These are phyloP conservation scores for Megaceryle torquata DNA, from an alignment of 2,113 vertebrate genomes.

Conservation along the genomic window DNA sequence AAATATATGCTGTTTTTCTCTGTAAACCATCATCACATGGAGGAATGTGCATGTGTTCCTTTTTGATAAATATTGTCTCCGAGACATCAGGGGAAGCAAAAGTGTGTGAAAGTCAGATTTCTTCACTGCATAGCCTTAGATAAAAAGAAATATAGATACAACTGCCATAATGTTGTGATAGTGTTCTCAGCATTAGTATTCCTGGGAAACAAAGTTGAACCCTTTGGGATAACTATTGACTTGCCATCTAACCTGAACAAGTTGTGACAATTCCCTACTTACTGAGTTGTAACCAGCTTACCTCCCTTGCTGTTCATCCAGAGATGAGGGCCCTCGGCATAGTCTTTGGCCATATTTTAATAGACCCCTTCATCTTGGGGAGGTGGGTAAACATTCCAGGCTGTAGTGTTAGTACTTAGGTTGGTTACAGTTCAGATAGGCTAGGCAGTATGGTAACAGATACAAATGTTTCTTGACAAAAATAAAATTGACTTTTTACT, in stretches of 20 bases:
- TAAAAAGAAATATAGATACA: neutral
- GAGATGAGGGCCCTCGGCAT: neutral
- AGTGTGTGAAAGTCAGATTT: neutral
- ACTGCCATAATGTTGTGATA: neutral
- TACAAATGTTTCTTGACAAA: neutral
- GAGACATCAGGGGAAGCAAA: neutral
- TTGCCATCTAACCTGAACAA: neutral
- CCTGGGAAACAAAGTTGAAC: neutral
- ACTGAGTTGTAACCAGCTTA: neutral
- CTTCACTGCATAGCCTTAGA: neutral
- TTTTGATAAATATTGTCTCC: neutral
- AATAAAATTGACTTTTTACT: neutral
- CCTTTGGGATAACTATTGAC: neutral
- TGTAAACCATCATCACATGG: neutral
- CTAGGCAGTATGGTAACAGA: neutral
- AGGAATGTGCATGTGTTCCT: neutral
- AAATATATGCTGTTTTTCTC: neutral
- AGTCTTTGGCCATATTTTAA: neutral
- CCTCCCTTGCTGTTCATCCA: neutral
- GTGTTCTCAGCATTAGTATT: fast-evolving
- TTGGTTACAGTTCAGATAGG: neutral
- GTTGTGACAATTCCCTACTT: neutral
- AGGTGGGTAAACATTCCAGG: neutral
- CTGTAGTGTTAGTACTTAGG: neutral
- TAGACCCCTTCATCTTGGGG: neutral